Evolutionary conservation across 2,888 invertebrate genomes (phyloP).

Genomic region (Limnephilus marmoratus): DNA sequence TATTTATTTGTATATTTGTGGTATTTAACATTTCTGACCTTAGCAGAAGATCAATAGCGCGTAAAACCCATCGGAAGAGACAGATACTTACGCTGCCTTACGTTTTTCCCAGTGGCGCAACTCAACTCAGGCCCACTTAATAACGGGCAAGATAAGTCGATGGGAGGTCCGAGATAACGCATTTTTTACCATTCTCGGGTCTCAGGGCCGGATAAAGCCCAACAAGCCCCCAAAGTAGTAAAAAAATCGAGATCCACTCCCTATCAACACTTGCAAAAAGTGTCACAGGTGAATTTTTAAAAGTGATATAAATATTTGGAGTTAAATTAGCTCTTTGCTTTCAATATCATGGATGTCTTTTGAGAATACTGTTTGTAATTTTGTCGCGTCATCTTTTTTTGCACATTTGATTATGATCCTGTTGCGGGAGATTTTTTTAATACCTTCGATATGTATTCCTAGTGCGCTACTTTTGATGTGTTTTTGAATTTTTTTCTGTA

Average conservation of each 20-base stretch:
- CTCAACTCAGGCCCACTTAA: neutral
- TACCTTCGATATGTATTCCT: no score
- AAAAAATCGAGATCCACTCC: neutral
- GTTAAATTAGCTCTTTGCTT: no score
- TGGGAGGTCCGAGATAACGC: neutral
- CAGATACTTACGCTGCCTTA: neutral
- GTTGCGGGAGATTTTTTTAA: no score
- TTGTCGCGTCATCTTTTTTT: no score
- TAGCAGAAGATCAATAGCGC: neutral
- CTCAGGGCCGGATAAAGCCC: neutral
- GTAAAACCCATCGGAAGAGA: neutral
- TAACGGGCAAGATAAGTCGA: neutral
- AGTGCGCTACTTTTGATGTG: no score
- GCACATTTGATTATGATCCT: no score
- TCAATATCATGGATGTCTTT: no score
- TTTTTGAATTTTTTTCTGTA: no score
- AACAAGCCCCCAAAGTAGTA: neutral
- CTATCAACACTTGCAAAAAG: no score
- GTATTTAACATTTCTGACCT: neutral
- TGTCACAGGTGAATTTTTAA: no score
- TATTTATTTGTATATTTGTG: neutral
- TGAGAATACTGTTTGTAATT: no score
- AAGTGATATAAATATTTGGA: no score
- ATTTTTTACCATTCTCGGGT: neutral
- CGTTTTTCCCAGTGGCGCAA: neutral